Evolutionary conservation across 2,888 invertebrate species (phyloP).

Genomic region (Strigamia transsilvanica): DNA sequence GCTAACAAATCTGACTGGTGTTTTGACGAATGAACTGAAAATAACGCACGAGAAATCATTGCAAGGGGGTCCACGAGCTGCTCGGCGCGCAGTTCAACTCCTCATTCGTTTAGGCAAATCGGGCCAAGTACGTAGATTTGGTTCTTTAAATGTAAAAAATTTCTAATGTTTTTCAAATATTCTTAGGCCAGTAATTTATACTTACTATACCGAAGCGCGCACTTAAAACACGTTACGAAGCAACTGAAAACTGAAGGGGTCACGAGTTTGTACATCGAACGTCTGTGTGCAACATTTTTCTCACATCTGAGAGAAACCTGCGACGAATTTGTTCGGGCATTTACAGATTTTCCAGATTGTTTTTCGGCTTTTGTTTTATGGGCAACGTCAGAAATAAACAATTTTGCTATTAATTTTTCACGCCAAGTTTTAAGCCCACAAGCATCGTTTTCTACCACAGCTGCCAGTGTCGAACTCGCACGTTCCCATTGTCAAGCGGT

Average conservation of each 20-base stretch:
- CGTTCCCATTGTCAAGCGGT: not conserved
- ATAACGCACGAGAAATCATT: slow-evolving; percentile 85
- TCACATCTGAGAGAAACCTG: slow-evolving; percentile 80
- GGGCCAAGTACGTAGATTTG: slow-evolving; percentile 63
- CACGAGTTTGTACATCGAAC: slow-evolving; percentile 79
- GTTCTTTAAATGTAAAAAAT: not conserved
- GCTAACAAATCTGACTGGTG: slow-evolving; percentile 81
- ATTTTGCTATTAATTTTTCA: slow-evolving; percentile 65
- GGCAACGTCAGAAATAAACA: slow-evolving; percentile 72
- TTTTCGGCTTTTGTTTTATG: slow-evolving; percentile 75
- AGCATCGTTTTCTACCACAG: slow-evolving; percentile 80
- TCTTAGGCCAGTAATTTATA: slow-evolving; percentile 81
- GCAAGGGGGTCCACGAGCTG: slow-evolving; percentile 83
- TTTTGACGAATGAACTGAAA: slow-evolving; percentile 82
- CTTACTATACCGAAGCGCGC: slow-evolving; percentile 80
- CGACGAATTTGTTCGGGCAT: slow-evolving; percentile 80
- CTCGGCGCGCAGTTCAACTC: slow-evolving; percentile 83
- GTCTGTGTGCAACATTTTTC: slow-evolving; percentile 84
- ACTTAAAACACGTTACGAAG: slow-evolving; percentile 81
- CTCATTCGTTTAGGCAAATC: slow-evolving; percentile 79
- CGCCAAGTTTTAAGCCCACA: slow-evolving; percentile 86
- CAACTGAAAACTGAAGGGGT: slow-evolving; percentile 75
- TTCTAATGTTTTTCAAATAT: slow-evolving; percentile 12
- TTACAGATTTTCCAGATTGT: slow-evolving; percentile 78
- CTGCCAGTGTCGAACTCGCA: slow-evolving; percentile 75